phyloP scores from a whole-genome alignment of 1,140 invertebrate species.

The Lutraria rhynchaena region DNA sequence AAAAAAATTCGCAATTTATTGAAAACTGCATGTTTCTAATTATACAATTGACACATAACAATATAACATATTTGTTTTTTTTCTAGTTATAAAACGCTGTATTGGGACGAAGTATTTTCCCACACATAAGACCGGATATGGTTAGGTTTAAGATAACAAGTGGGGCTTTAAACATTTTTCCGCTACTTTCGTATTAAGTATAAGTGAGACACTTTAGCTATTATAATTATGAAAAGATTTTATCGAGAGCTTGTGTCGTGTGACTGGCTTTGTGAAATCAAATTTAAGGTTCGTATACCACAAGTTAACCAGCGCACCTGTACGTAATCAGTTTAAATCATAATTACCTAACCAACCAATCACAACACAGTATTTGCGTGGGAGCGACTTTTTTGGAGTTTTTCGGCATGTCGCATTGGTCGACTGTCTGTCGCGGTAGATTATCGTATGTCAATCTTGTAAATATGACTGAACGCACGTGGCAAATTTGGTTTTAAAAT shows the following conservation, averaged over 20 bases:
- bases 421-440: constrained; percentile 27
- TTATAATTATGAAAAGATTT: constrained; percentile 32
- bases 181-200: constrained; percentile 44
- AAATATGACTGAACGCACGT: constrained; percentile 51
- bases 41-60: too few relatives aligned
- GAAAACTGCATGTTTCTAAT: too few relatives aligned
- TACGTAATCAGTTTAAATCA: not conserved
- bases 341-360: constrained; percentile 23
- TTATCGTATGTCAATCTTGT: constrained; percentile 49
- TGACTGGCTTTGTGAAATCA: not conserved
- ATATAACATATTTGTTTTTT: too few relatives aligned
- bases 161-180: constrained; percentile 37
- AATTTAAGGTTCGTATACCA: constrained; percentile 18
- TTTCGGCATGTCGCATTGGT: constrained; percentile 31
- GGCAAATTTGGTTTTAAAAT: constrained; percentile 40
- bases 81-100: too few relatives aligned
- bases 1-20: too few relatives aligned
- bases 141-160: constrained; percentile 33
- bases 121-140: constrained; percentile 51
- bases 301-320: constrained; percentile 46
- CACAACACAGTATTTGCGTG: constrained; percentile 7
- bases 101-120: constrained; percentile 43
- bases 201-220: constrained; percentile 10
- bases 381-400: not conserved
- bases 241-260: constrained; percentile 22